Conservation (phyloP, 2,113 vertebrate genomes). For the Cettia cetti region DNA sequence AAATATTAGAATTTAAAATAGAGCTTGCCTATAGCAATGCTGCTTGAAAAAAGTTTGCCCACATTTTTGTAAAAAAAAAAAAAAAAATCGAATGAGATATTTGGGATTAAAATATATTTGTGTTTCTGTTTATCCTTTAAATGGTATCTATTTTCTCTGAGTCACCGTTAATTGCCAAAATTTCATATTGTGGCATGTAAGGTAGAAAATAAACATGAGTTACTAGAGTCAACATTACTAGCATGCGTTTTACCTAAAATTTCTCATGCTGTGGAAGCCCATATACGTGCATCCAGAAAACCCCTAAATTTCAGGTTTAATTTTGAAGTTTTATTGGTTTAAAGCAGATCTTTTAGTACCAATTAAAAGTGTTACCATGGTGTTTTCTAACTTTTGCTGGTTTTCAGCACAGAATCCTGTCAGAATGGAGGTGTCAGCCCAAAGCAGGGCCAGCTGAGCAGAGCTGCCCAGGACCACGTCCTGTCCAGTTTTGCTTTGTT, state of each 20-base stretch:
- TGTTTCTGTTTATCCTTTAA: neutral
- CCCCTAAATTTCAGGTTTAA: neutral
- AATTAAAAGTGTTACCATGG: accelerated
- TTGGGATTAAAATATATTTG: neutral
- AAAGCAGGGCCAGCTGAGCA: neutral
- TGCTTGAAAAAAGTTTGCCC: neutral
- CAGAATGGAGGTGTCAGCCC: neutral
- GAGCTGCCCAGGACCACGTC: neutral
- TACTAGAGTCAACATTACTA: neutral
- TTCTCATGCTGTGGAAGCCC: neutral
- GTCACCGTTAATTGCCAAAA: neutral
- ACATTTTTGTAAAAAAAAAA: neutral
- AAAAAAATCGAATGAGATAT: neutral
- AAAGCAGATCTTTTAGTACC: neutral
- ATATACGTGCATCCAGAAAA: neutral
- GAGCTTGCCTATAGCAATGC: neutral
- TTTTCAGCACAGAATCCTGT: neutral
- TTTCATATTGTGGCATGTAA: neutral
- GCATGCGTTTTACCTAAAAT: neutral
- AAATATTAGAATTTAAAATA: neutral
- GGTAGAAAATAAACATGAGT: neutral
- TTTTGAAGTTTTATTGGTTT: neutral
- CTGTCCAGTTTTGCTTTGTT: neutral
- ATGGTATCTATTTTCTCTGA: neutral
- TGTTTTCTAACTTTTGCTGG: neutral